phyloP scores from a whole-genome alignment of 2,113 vertebrate genomes.

The Brachyhypopomus occidentalis region DNA sequence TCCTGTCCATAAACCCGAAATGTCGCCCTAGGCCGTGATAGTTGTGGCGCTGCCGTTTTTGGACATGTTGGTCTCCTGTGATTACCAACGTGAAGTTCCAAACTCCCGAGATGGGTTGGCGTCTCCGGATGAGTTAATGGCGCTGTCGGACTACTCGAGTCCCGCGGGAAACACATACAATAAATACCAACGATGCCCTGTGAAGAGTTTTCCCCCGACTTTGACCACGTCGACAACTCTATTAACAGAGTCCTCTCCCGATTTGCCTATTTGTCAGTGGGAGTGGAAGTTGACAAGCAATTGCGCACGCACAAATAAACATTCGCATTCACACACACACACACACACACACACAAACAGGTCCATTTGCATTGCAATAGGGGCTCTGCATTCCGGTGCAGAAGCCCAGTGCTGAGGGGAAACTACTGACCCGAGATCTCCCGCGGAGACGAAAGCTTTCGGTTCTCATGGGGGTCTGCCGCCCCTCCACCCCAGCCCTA shows the following conservation, averaged over 20 bases:
- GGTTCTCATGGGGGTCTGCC: conserved; percentile 47
- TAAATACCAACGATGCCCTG: conserved; percentile 47
- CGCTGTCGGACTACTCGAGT: conserved; percentile 42
- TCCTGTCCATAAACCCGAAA: conserved; percentile 1
- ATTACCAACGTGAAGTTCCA: conserved; percentile 39
- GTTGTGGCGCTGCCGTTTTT: conserved; percentile 24
- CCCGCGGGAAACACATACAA: conserved; percentile 42
- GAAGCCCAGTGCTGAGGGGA: conserved; percentile 47
- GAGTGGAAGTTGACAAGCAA: conserved; percentile 50
- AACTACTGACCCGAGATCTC: conserved; percentile 47
- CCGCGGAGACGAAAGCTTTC: conserved; percentile 46
- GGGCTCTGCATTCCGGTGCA: conserved; percentile 52
- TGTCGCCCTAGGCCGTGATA: not conserved
- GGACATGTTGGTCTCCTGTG: conserved; percentile 19
- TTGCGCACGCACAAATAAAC: conserved; percentile 43
- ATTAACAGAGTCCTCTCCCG: conserved; percentile 41
- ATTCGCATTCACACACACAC: conserved; percentile 30
- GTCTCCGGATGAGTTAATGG: conserved; percentile 48
- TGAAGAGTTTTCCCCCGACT: conserved; percentile 37
- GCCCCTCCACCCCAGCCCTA: conserved; percentile 26
- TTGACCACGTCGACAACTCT: conserved; percentile 39
- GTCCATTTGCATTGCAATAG: conserved; percentile 59
- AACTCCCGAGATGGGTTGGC: conserved; percentile 24
- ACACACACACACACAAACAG: conserved; percentile 41
- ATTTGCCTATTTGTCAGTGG: conserved; percentile 51